Conservation (phyloP, 2,113 vertebrate genomes). For the Oreochromis spilurus region DNA sequence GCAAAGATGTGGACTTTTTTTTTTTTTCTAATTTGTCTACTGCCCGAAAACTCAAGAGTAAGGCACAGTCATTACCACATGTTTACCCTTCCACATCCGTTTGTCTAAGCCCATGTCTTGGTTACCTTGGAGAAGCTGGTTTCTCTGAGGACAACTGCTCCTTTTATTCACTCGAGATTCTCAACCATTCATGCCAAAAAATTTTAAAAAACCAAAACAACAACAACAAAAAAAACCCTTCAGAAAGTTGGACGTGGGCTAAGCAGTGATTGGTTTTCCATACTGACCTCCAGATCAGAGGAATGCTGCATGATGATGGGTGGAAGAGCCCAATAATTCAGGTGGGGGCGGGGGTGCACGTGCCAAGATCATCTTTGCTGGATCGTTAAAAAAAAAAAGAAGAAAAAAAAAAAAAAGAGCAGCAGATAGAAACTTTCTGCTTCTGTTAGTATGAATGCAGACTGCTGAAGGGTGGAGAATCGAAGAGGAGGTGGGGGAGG, state of each 20-base stretch:
- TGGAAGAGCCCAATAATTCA: background rate
- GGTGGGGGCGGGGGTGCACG: background rate
- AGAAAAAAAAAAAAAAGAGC: background rate
- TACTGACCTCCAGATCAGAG: background rate
- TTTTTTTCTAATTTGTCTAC: constrained; percentile 29
- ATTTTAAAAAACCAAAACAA: background rate
- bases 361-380: background rate
- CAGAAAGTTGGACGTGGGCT: background rate
- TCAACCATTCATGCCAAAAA: constrained; percentile 13
- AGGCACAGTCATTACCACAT: constrained; percentile 78
- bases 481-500: background rate
- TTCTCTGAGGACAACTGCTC: background rate
- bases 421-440: background rate
- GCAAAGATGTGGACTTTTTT: constrained; percentile 65
- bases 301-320: background rate
- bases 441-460: background rate
- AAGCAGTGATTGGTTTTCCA: background rate
- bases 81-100: constrained; percentile 50
- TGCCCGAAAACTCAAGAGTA: constrained; percentile 60
- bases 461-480: constrained; percentile 1
- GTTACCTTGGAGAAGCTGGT: constrained; percentile 14
- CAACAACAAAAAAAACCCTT: background rate
- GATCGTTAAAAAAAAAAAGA: background rate
- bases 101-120: constrained; percentile 20
- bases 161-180: constrained; percentile 12